phyloP scores from a whole-genome alignment of 2,888 invertebrate species.

The Craniophora ligustri region DNA sequence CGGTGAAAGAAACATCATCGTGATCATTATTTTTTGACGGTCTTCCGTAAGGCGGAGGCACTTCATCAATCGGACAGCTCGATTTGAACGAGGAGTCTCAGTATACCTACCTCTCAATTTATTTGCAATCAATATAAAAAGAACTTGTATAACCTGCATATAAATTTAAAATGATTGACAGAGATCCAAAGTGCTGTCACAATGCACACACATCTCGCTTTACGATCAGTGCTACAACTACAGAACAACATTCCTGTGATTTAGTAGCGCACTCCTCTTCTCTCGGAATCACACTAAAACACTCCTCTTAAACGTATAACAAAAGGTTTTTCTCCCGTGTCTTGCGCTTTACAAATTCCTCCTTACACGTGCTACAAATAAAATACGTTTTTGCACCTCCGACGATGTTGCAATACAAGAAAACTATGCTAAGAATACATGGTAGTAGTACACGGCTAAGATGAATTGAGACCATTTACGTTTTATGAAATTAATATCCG shows the following conservation, averaged over 20 bases:
- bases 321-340: neutral
- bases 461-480: too few relatives aligned
- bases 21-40: too few relatives aligned
- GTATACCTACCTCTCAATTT: too few relatives aligned
- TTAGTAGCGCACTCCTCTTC: neutral
- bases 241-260: neutral
- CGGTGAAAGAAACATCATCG: too few relatives aligned
- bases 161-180: too few relatives aligned
- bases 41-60: too few relatives aligned
- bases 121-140: too few relatives aligned
- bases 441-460: too few relatives aligned
- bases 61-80: too few relatives aligned
- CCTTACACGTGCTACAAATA: constrained; percentile 11
- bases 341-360: constrained; percentile 5
- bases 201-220: neutral
- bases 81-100: too few relatives aligned
- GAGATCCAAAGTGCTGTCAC: neutral
- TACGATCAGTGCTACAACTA: neutral
- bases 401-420: constrained; percentile 23
- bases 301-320: neutral
- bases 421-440: constrained; percentile 11
- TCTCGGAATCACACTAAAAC: neutral
- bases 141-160: too few relatives aligned
- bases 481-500: too few relatives aligned
- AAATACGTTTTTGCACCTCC: constrained; percentile 12